Conservation (phyloP, 2,888 invertebrate species). For the Carpatolechia fugitivella region DNA sequence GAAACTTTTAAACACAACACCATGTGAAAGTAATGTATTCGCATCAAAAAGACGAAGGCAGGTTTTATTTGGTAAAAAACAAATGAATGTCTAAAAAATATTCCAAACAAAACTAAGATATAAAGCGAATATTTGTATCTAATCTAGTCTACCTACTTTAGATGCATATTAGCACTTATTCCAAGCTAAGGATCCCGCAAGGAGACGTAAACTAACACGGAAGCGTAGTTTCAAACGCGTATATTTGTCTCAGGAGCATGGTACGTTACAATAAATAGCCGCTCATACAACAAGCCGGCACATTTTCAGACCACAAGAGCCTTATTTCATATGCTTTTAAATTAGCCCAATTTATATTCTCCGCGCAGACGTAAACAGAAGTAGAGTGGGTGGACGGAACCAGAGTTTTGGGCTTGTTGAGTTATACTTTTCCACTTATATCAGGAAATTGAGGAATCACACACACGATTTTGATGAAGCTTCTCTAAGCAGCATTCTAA, state of each 20-base stretch:
- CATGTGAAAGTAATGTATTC: no score
- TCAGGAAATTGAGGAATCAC: no score
- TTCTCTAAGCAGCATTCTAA: no score
- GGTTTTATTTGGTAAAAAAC: no score
- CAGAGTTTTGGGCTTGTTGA: not conserved
- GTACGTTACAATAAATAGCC: constrained; percentile 16
- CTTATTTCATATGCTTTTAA: constrained; percentile 44
- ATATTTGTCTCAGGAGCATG: constrained; percentile 19
- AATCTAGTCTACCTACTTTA: no score
- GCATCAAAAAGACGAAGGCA: no score
- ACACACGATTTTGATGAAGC: not conserved
- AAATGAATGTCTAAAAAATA: no score
- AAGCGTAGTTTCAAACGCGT: not conserved
- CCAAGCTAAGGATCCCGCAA: not conserved
- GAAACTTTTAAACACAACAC: no score
- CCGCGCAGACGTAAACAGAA: constrained; percentile 37
- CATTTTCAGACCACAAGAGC: constrained; percentile 12
- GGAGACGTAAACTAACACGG: not conserved
- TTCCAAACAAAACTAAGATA: no score
- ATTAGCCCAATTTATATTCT: constrained; percentile 57
- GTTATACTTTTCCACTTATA: no score
- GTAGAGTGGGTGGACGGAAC: not conserved
- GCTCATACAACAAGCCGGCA: constrained; percentile 5
- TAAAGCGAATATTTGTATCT: no score
- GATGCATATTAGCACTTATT: not conserved